phyloP scores from a whole-genome alignment of 2,888 invertebrate genomes.

The Bombylius major region DNA sequence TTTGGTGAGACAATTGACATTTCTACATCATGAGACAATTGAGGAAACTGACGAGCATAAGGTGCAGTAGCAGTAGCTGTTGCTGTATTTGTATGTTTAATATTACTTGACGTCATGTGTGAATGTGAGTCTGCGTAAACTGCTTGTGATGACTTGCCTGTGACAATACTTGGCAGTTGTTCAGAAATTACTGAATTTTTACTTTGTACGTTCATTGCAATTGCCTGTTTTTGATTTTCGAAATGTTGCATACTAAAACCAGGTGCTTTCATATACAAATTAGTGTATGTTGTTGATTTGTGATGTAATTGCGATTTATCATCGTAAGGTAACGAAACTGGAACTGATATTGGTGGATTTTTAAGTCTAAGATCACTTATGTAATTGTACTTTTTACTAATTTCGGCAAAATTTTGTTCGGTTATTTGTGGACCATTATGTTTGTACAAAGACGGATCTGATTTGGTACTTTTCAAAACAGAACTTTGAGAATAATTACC shows the following conservation, averaged over 20 bases:
- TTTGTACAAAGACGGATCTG: conserved; percentile 6
- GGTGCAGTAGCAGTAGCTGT: not conserved
- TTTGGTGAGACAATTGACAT: conserved; percentile 12
- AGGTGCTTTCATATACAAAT: conserved; percentile 15
- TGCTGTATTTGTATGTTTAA: not conserved
- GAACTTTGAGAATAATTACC: not conserved
- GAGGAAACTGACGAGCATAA: conserved; percentile 9
- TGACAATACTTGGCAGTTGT: not conserved
- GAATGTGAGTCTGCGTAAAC: not conserved
- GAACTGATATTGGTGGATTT: conserved; percentile 7
- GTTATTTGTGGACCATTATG: conserved; percentile 8
- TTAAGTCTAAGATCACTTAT: conserved; percentile 18
- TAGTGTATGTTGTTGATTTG: conserved; percentile 4
- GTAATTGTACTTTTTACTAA: conserved; percentile 17
- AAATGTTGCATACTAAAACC: conserved; percentile 13
- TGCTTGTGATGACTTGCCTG: not conserved
- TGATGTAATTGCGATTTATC: not conserved
- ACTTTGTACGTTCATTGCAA: not conserved
- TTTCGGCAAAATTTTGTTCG: conserved; percentile 17
- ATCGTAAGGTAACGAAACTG: not conserved
- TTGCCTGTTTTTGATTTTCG: not conserved
- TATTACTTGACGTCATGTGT: not conserved
- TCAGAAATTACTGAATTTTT: not conserved
- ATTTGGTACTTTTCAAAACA: conserved; percentile 5
- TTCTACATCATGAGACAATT: conserved; percentile 13